A percentile compares a stretch with the other conserved stretches of the same genome.
Evolutionary conservation across 2,797 vertebrate species (phyloP).

Genomic region (Emydoidea blandingii): DNA sequence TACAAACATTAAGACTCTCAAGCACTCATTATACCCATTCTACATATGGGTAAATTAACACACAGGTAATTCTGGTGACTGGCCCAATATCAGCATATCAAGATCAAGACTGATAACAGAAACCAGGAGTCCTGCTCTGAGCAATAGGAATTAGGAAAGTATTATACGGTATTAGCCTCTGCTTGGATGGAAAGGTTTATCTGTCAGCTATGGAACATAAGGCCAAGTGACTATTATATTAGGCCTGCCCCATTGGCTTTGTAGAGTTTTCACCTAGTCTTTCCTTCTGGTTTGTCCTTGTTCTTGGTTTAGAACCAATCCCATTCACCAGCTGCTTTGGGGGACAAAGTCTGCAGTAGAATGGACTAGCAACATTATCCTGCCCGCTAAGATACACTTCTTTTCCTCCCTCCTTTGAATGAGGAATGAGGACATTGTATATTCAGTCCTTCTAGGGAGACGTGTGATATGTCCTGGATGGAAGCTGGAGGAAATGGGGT

Average conservation of each 20-base stretch:
- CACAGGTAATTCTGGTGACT: background rate
- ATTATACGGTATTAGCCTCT: background rate
- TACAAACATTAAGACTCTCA: background rate
- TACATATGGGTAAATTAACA: background rate
- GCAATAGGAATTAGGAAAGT: background rate
- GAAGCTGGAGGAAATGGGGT: too few species aligned
- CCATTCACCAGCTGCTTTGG: background rate
- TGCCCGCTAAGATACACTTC: background rate
- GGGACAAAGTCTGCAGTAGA: background rate
- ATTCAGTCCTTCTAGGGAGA: background rate
- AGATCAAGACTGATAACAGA: background rate
- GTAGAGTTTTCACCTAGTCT: background rate
- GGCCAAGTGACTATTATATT: background rate
- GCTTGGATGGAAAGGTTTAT: background rate
- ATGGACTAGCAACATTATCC: background rate
- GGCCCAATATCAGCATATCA: background rate
- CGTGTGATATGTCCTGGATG: too few species aligned
- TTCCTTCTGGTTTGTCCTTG: background rate
- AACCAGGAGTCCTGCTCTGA: background rate
- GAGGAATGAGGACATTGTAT: background rate
- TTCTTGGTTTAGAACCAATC: background rate
- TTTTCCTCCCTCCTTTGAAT: background rate
- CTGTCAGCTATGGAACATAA: background rate
- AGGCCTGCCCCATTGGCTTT: background rate
- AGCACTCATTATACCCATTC: background rate